Evolutionary conservation across 1,140 invertebrate species (phyloP), one percentile per base, ranked within the genome.

Genomic region (Drosophila sturtevanti): DNA sequence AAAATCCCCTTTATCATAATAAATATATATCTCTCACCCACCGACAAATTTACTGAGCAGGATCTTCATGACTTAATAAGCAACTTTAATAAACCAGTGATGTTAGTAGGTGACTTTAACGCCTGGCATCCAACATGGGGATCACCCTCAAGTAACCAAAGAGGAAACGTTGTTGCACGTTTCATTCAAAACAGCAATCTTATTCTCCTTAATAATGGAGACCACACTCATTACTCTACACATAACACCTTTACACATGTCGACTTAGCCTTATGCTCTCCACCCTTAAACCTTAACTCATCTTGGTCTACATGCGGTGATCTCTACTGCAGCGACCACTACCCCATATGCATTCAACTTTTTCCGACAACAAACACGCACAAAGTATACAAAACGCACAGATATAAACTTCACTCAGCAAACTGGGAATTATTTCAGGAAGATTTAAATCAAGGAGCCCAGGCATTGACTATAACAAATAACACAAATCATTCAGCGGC

Each of bases 361-460:
- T 35, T 35, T 35, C 6, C 34, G 12, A 37, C 12, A 11, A 11
- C 35, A 37, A 11, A 11, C 9, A 10, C 10, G 12, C 22, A 24
- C 2, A 37, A 0, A 2, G 11, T 11, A n/a, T 14, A 12, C 55
- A 58, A 24, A 55, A 66, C 37, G 5, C 35, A 27, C n/a, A 58
- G 35, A 58, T 66, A 56, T 18, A 66, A 66, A 58, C 18, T 38
- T 12, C 34, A 66, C 21, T n/a, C n/a, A n/a, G n/a, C n/a, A n/a
- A n/a, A n/a, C n/a, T n/a, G n/a, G n/a, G n/a, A n/a, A n/a, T n/a
- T n/a, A n/a, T n/a, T n/a, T n/a, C n/a, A n/a, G n/a, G n/a, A n/a
- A n/a, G n/a, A n/a, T n/a, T n/a, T n/a, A 35, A 4, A 35, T 7
- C 34, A 35, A 35, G 2, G 6, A 34, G 31, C 1, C 7, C 35